Base-by-base conservation (phyloP, 2,888 invertebrate species). In the Melikaiella ostensackeni region DNA sequence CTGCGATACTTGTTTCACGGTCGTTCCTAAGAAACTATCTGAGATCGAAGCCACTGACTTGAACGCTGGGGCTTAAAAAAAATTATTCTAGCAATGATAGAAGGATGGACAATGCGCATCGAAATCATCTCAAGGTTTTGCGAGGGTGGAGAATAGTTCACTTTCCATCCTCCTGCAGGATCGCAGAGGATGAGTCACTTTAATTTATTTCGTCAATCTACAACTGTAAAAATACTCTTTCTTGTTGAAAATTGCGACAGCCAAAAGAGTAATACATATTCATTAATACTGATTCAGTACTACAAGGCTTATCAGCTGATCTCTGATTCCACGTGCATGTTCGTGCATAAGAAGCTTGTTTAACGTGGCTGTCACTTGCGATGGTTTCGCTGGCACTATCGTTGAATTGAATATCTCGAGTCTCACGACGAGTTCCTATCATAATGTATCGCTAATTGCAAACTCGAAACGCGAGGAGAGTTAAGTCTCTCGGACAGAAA, bases 381-480 rank as follows among this genome's bases (percentile, higher is more conserved):
- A 61, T 64, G 74, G 64, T 66, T 64, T 61, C 24, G 35, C 35
- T 35, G 50, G 57, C 62, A 74, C 75, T 77, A 77, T 78, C 63
- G 75, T 78, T 46, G 77, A 63, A 64, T 75, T 77, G 59, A 62
- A 79, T 80, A 75, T 82, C 77, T 79, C 57, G 38, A 76, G 77
- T 73, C 74, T 70, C 74, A 70, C 57, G 70, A 61, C 64, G 38
- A 80, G 77, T 80, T 64, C 80, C 78, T 83, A 82, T 83, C 83
- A 77, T 81, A 79, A 81, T 81, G 80, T 75, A 83, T 82, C 79
- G 75, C 79, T 81, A 83, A 84, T 83, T 80, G 81, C 79, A 64
- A 80, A 76, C 70, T 75, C 46, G 75, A 35, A 70, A 79, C 75
- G 76, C 46, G 64, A 50, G 74, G 35, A 70, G 81, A 81, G 79